Conservation (phyloP, 2,113 vertebrate species). For the Cryptotis parvus region DNA sequence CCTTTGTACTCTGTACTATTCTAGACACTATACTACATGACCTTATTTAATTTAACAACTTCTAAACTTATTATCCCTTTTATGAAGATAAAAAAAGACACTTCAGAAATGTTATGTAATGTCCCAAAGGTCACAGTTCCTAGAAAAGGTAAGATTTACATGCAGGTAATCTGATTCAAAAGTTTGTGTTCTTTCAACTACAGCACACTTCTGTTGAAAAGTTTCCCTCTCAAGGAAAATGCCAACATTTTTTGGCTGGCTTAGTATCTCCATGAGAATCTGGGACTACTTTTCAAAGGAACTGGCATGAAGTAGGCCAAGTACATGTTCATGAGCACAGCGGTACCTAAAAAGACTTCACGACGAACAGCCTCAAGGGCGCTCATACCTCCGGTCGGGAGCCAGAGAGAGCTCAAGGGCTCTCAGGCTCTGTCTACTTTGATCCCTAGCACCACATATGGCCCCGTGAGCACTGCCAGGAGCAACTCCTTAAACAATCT, state of each 20-base stretch:
- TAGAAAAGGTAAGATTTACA: conserved; percentile 34
- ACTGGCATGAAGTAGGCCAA: conserved; percentile 9
- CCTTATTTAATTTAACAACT: conserved; percentile 58
- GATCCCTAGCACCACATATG: not conserved
- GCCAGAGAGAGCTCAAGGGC: not conserved
- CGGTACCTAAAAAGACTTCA: not conserved
- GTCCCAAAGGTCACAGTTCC: conserved; percentile 42
- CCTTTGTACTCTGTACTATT: conserved; percentile 30
- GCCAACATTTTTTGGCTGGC: conserved; percentile 24
- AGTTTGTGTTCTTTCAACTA: conserved; percentile 54
- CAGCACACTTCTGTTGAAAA: conserved; percentile 28
- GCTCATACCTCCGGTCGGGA: not conserved
- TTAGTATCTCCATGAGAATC: conserved; percentile 37
- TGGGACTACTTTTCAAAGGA: conserved; percentile 57
- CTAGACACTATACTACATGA: not conserved
- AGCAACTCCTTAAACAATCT: not conserved
- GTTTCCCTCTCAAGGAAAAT: conserved; percentile 53
- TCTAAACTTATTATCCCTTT: conserved; percentile 40
- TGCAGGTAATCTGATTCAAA: conserved; percentile 38
- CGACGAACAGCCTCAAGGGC: not conserved
- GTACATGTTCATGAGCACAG: not conserved
- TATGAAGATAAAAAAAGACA: conserved; percentile 47
- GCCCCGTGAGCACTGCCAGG: not conserved
- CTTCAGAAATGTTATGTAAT: conserved; percentile 51
- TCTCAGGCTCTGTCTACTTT: not conserved